phyloP scores from a whole-genome alignment of 1,140 invertebrate species.

The Pseudomyrmex dendroicus region DNA sequence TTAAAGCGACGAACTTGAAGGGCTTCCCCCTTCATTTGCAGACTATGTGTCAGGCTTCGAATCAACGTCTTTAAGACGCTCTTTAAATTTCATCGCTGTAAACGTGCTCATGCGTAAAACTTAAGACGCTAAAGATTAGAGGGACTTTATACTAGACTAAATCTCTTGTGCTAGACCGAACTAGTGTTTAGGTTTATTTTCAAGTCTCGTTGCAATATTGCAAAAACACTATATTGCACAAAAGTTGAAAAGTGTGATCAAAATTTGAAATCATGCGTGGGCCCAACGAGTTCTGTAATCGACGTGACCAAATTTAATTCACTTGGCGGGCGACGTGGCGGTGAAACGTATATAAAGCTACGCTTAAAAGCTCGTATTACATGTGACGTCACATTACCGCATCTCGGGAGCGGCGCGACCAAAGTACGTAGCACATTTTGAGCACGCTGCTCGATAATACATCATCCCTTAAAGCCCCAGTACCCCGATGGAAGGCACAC shows the following conservation, averaged over 20 bases:
- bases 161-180: too few relatives aligned
- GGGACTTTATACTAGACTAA: not conserved
- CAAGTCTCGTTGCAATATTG: not conserved
- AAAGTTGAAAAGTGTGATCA: slow-evolving; percentile 14
- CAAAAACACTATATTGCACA: not conserved
- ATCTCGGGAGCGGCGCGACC: slow-evolving; percentile 71
- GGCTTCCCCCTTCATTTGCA: slow-evolving; percentile 78
- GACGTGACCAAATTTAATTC: slow-evolving; percentile 61
- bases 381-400: slow-evolving; percentile 64
- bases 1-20: slow-evolving; percentile 56
- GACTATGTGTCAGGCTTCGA: slow-evolving; percentile 70
- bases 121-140: not conserved
- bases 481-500: slow-evolving; percentile 72
- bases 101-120: slow-evolving; percentile 17
- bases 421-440: slow-evolving; percentile 75
- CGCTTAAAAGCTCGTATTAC: slow-evolving; percentile 62
- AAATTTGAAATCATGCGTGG: not conserved
- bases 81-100: slow-evolving; percentile 75
- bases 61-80: slow-evolving; percentile 75
- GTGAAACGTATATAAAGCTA: slow-evolving; percentile 51
- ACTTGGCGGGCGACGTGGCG: slow-evolving; percentile 22
- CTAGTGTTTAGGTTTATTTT: not conserved
- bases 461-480: slow-evolving; percentile 82
- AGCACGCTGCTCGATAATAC: slow-evolving; percentile 82
- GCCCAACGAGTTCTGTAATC: slow-evolving; percentile 42